Evolutionary conservation across 2,888 invertebrate genomes (phyloP).

Genomic region (Polymixis lichenea): DNA sequence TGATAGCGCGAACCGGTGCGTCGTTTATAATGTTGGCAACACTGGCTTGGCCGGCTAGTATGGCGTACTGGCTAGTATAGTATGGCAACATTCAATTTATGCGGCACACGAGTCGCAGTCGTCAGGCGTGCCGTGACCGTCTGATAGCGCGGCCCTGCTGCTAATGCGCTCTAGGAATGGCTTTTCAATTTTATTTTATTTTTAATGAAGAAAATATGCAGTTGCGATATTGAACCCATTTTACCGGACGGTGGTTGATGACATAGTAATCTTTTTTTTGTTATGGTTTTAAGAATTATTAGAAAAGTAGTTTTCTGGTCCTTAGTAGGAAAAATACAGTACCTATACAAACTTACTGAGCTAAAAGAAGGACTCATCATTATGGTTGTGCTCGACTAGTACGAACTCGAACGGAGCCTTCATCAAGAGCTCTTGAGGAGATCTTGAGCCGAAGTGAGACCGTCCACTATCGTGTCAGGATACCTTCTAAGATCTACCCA

Average conservation of each 20-base stretch:
- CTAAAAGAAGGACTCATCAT: neutral
- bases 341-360: neutral
- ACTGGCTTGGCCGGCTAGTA: conserved; percentile 33
- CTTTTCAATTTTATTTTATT: conserved; percentile 17
- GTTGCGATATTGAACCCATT: neutral
- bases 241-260: neutral
- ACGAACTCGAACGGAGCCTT: neutral
- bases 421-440: neutral
- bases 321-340: too few relatives aligned
- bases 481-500: neutral
- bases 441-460: neutral
- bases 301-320: too few relatives aligned
- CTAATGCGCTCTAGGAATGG: conserved; percentile 39
- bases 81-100: conserved; percentile 65
- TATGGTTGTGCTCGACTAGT: neutral
- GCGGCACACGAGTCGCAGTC: conserved; percentile 36
- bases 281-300: too few relatives aligned
- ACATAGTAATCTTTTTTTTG: too few relatives aligned
- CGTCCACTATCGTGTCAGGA: neutral
- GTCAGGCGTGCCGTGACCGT: conserved; percentile 42
- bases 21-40: conserved; percentile 70
- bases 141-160: conserved; percentile 2
- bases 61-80: conserved; percentile 29
- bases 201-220: conserved; percentile 5
- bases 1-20: conserved; percentile 63